Base-by-base conservation (phyloP, 2,113 vertebrate species). In the Nesoenas mayeri region DNA sequence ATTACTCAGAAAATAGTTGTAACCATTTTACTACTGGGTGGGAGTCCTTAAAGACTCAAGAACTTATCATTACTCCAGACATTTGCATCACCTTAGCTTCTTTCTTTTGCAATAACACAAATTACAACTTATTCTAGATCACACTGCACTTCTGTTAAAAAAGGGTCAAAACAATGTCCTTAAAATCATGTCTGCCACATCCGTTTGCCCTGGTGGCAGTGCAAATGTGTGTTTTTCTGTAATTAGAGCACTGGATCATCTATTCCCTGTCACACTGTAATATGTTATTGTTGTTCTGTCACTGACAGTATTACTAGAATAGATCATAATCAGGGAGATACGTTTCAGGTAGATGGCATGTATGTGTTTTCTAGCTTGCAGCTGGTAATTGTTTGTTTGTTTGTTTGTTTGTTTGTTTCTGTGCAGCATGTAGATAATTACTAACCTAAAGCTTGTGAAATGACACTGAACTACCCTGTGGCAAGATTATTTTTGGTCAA, bases 161-260 rank as follows among this genome's bases (percentile, higher is more conserved):
- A 50, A 72, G 18, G 11, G 15, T 36, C 17, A 21, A 78, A 84
- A 40, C 8, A 25, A 11, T 5, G 18, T 32, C 53, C 32, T 40
- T 50, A 15, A 6, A 38, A 31, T 61, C 10, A 21, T 12, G 69
- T 12, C 4, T 60, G 20, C n/a, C 10, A 40, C 2, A 5, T 58
- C 6, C 25, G 0, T 51, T 69, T 80, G 15, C 10, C 12, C 5
- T 1, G 2, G 5, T 1, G 0, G 3, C n/a, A 79, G 3, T 17
- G 28, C 83, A 60, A 77, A 34, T n/a, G 1, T 5, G 3, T 5
- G 2, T 5, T 62, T 64, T 25, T 47, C 34, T 24, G 11, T 34
- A 80, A 70, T 58, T 79, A 75, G 12, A 67, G 1, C 17, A 36
- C 10, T 42, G 4, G 2, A 1, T 77, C n/a, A 10, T 47, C n/a